A percentile compares a stretch with the other conserved stretches of the same genome.
phyloP scores from a whole-genome alignment of 2,113 vertebrate genomes.

The Balaeniceps rex region DNA sequence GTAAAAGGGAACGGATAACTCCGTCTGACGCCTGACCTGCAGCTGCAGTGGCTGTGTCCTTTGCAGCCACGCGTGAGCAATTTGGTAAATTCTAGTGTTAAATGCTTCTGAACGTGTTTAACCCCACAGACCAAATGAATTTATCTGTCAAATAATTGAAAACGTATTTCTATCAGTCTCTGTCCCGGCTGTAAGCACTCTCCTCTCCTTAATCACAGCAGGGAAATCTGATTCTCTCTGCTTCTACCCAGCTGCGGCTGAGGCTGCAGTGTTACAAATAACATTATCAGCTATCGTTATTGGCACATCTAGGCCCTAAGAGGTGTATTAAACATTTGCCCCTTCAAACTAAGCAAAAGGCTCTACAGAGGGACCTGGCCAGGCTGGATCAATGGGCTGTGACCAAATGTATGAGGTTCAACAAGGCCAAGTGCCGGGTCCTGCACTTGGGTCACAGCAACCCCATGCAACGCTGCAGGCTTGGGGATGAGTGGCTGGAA shows the following conservation, averaged over 20 bases:
- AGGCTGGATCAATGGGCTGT: too few species aligned
- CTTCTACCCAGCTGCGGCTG: neutral
- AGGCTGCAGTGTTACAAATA: neutral
- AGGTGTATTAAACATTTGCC: neutral
- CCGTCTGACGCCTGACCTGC: neutral
- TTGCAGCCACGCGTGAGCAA: neutral
- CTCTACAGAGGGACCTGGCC: too few species aligned
- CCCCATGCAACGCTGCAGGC: too few species aligned
- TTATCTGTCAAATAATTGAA: neutral
- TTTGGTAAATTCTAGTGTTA: neutral
- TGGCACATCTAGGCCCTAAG: neutral
- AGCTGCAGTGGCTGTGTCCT: neutral
- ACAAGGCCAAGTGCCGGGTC: too few species aligned
- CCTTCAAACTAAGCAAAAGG: neutral
- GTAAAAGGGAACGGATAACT: neutral
- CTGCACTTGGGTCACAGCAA: too few species aligned
- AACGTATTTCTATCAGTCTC: neutral
- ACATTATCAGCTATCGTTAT: neutral
- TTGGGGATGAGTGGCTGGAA: too few species aligned
- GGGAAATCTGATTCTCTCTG: neutral
- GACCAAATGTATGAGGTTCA: too few species aligned
- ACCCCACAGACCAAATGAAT: neutral
- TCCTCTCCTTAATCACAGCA: neutral
- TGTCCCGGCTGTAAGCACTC: neutral
- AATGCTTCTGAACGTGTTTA: neutral